A percentile compares a stretch with the other conserved stretches of the same genome.
Conservation (phyloP, 1,140 invertebrate genomes). For the Littorina saxatilis region DNA sequence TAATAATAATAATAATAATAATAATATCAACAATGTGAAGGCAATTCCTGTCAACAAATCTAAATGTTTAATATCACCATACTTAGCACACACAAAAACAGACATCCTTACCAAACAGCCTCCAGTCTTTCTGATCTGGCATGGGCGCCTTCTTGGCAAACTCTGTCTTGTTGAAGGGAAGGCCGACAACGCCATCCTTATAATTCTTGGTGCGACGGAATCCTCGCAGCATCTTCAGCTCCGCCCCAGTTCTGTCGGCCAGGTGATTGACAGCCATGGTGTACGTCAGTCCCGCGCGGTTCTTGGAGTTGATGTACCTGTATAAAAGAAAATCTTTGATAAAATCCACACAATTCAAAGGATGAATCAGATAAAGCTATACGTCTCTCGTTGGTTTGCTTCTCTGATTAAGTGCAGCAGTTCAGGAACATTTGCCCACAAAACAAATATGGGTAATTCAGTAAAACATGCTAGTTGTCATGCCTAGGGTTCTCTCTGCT, state of each 20-base stretch:
- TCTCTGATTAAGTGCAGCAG: too few relatives aligned
- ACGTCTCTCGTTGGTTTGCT: too few relatives aligned
- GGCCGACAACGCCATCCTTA: slow-evolving; percentile 78
- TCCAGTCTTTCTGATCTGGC: slow-evolving; percentile 86
- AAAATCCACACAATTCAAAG: background rate
- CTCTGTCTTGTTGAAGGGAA: slow-evolving; percentile 81
- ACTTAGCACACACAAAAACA: too few relatives aligned
- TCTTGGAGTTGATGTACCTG: slow-evolving; percentile 90
- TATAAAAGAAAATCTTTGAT: slow-evolving; percentile 41
- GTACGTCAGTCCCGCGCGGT: slow-evolving; percentile 86
- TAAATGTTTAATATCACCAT: too few relatives aligned
- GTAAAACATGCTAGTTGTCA: too few relatives aligned
- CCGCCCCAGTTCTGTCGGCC: slow-evolving; percentile 87
- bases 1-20: too few relatives aligned
- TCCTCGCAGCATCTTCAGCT: slow-evolving; percentile 88
- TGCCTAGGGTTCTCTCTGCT: too few relatives aligned
- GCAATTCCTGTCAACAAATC: too few relatives aligned
- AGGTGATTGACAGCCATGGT: slow-evolving; percentile 91
- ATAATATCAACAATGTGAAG: too few relatives aligned
- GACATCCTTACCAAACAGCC: slow-evolving; percentile 84
- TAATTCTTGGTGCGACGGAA: slow-evolving; percentile 81
- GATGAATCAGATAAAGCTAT: background rate
- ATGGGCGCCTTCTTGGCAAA: slow-evolving; percentile 47
- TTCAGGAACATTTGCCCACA: too few relatives aligned
- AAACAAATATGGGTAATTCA: too few relatives aligned